Percentiles rank a stretch among this genome's conserved stretches.
Conservation (phyloP, 2,113 vertebrate species). For the Gadus macrocephalus region DNA sequence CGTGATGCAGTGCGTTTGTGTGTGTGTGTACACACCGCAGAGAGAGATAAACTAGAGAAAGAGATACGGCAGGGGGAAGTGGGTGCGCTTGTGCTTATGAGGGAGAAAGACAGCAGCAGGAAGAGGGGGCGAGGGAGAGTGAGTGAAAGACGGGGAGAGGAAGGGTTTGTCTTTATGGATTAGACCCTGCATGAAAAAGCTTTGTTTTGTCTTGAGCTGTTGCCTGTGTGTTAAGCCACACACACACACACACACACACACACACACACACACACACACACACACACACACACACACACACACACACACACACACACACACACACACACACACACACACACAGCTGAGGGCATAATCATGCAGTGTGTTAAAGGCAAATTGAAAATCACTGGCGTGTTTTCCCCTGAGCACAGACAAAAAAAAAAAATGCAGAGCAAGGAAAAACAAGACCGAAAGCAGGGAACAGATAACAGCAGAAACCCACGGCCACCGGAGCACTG, state of each 20-base stretch:
- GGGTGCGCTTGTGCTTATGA: not conserved
- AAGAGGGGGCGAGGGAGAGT: not conserved
- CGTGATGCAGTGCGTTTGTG: not conserved
- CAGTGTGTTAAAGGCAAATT: conserved; percentile 64
- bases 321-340: conserved; percentile 32
- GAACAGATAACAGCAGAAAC: conserved; percentile 48
- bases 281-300: conserved; percentile 1
- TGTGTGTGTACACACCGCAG: conserved; percentile 3
- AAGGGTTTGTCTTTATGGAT: conserved; percentile 61
- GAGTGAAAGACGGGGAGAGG: not conserved
- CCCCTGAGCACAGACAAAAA: conserved; percentile 40
- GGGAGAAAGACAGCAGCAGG: conserved; percentile 2
- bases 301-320: conserved; percentile 23
- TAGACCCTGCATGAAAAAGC: conserved; percentile 57
- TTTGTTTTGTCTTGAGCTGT: conserved; percentile 55
- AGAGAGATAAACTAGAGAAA: no score
- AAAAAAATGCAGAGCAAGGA: conserved; percentile 44
- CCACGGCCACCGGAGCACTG: conserved; percentile 28
- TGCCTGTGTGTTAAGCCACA: conserved; percentile 47
- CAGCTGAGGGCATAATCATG: conserved; percentile 52
- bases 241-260: conserved; percentile 2
- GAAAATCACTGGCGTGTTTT: conserved; percentile 64
- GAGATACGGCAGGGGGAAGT: no score
- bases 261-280: conserved; percentile 4
- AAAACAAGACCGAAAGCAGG: conserved; percentile 29